Evolutionary conservation across 2,113 vertebrate genomes (phyloP).

Genomic region (Melanerpes formicivorus): DNA sequence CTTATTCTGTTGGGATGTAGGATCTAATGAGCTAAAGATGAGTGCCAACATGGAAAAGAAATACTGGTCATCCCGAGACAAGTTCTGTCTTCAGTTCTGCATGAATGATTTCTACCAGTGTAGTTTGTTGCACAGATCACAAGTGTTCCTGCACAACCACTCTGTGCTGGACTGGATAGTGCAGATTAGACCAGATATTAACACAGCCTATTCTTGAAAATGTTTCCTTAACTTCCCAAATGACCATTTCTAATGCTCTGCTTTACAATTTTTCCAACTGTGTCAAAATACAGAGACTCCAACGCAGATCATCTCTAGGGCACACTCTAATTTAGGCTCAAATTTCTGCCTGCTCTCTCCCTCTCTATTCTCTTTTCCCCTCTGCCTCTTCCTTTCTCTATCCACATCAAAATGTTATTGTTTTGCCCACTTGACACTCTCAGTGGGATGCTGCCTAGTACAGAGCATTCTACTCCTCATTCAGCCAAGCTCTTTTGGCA

Average conservation of each 20-base stretch:
- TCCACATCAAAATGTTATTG: constrained; percentile 58
- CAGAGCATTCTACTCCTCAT: constrained; percentile 24
- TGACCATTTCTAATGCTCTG: background rate
- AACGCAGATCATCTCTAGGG: background rate
- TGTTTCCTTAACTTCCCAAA: background rate
- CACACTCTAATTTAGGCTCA: background rate
- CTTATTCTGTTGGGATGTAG: background rate
- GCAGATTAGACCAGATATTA: background rate
- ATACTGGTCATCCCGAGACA: background rate
- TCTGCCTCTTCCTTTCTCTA: constrained; percentile 17
- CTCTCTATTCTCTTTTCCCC: background rate
- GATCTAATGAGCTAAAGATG: background rate
- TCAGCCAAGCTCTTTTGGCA: constrained; percentile 25
- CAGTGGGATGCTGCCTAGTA: constrained; percentile 19
- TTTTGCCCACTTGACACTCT: constrained; percentile 59
- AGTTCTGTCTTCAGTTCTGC: background rate
- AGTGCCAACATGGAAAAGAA: background rate
- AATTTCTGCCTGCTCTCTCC: background rate
- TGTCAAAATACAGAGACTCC: background rate
- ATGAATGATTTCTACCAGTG: accelerated
- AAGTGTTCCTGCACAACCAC: background rate
- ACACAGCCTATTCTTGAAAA: background rate
- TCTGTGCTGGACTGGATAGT: background rate
- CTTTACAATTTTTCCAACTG: background rate
- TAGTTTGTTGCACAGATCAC: background rate